phyloP scores from a whole-genome alignment of 2,888 invertebrate species.

The Thecophora atra region DNA sequence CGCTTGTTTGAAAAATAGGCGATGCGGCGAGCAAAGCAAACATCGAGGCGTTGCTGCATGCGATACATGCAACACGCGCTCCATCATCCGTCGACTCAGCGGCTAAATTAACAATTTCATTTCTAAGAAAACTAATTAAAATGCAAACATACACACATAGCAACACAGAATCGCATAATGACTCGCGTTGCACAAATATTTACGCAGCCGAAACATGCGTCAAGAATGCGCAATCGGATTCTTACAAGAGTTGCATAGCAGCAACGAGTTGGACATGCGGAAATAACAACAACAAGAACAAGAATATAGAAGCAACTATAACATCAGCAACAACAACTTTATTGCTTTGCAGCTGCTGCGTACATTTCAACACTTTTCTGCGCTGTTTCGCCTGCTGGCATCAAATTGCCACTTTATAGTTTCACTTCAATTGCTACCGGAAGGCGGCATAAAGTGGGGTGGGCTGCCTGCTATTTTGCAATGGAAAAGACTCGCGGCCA shows the following conservation, averaged over 20 bases:
- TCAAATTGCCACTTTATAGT: conserved; percentile 28
- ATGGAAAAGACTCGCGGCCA: too few species aligned
- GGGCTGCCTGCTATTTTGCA: too few species aligned
- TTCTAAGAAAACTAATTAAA: conserved; percentile 64
- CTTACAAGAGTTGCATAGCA: neutral
- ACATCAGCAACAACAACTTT: neutral
- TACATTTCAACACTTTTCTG: neutral
- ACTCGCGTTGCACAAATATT: conserved; percentile 49
- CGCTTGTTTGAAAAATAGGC: neutral
- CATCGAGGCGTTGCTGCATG: conserved; percentile 21
- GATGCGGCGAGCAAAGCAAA: conserved; percentile 9
- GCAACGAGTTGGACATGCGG: neutral
- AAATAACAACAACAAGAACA: neutral
- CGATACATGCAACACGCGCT: conserved; percentile 25
- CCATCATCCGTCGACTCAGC: conserved; percentile 45
- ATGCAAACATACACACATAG: conserved; percentile 48
- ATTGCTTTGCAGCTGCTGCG: neutral
- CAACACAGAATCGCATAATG: conserved; percentile 24
- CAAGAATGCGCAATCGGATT: conserved; percentile 30
- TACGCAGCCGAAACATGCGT: conserved; percentile 30
- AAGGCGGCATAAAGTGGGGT: too few species aligned
- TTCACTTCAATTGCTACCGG: neutral
- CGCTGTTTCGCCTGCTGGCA: neutral
- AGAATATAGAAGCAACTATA: neutral
- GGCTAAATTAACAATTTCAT: conserved; percentile 63